Conservation (phyloP, 2,797 vertebrate species). For the Thamnophis elegans region DNA sequence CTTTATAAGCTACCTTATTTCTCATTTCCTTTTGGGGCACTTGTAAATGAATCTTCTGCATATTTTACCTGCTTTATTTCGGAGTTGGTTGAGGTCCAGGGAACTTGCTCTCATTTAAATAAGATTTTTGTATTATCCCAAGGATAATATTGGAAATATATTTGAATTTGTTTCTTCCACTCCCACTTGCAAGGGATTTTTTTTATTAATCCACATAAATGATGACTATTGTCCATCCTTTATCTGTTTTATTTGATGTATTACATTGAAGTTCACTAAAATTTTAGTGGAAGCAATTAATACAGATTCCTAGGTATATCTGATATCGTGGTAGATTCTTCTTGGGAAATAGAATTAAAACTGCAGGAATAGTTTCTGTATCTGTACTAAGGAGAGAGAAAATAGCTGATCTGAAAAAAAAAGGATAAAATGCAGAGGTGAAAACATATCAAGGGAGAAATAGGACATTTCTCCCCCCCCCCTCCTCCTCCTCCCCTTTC, state of each 20-base stretch:
- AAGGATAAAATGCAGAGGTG: background rate
- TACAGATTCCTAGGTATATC: conserved; percentile 8
- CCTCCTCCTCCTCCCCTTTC: too few relatives aligned
- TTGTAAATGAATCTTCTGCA: background rate
- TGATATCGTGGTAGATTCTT: conserved; percentile 7
- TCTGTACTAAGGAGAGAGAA: background rate
- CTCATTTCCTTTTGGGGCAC: background rate
- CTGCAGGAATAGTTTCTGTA: background rate
- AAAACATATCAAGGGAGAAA: background rate
- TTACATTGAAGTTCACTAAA: background rate
- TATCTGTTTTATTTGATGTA: conserved; percentile 31
- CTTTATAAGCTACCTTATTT: background rate
- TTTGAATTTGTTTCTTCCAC: background rate
- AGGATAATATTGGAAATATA: background rate
- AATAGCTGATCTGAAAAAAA: background rate
- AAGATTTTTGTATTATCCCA: background rate
- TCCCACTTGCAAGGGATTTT: background rate
- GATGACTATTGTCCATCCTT: conserved; percentile 1
- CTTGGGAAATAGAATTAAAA: background rate
- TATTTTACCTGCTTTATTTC: background rate
- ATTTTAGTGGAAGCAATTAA: background rate
- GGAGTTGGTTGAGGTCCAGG: background rate
- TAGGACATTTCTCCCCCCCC: background rate
- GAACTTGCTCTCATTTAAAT: background rate
- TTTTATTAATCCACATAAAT: background rate